phyloP scores from a whole-genome alignment of 2,113 vertebrate species.

The Psettodes erumei region DNA sequence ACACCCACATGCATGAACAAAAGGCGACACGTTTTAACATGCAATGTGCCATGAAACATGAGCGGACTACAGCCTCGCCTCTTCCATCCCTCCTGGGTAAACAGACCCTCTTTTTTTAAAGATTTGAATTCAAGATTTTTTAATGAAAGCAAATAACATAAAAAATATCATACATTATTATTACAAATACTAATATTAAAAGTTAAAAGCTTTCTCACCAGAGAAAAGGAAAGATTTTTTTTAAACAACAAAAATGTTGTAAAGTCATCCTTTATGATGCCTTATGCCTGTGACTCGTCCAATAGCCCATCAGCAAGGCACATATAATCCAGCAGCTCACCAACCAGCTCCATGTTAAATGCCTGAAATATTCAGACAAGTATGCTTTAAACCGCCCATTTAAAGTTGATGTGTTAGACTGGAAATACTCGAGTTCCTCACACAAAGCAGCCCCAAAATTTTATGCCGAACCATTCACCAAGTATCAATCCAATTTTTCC shows the following conservation, averaged over 20 bases:
- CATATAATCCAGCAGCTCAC: neutral
- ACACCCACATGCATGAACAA: slow-evolving; percentile 46
- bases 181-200: neutral
- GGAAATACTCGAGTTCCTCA: slow-evolving; percentile 14
- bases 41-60: neutral
- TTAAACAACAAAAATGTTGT: neutral
- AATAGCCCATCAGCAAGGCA: neutral
- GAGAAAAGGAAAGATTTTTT: neutral
- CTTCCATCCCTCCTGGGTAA: neutral
- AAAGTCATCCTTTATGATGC: neutral
- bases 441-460: neutral
- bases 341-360: neutral
- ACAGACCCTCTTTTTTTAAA: neutral
- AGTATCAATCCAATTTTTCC: slow-evolving; percentile 25
- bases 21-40: slow-evolving; percentile 45
- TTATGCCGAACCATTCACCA: slow-evolving; percentile 17
- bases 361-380: slow-evolving; percentile 1
- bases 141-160: too few species aligned
- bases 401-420: neutral
- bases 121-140: neutral
- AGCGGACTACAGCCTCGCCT: neutral
- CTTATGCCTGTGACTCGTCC: neutral
- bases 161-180: too few species aligned
- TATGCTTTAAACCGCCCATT: neutral
- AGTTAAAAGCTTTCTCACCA: neutral